phyloP scores from a whole-genome alignment of 2,113 vertebrate species.

The Pterocles gutturalis region DNA sequence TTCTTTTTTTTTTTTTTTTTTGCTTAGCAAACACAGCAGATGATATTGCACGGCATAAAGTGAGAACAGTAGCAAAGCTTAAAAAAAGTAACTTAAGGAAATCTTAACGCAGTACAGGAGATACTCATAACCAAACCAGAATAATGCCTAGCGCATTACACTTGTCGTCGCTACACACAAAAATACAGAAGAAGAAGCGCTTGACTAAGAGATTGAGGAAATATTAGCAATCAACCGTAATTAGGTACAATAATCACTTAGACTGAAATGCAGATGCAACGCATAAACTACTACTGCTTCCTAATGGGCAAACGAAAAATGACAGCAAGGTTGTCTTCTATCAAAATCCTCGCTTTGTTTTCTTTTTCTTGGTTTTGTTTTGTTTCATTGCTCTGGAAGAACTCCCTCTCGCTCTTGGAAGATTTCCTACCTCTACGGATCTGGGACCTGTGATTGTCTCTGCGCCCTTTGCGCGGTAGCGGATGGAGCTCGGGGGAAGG shows the following conservation, averaged over 20 bases:
- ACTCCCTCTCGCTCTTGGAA: slow-evolving; percentile 79
- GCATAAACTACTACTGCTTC: slow-evolving; percentile 82
- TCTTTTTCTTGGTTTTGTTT: not conserved
- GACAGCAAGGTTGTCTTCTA: slow-evolving; percentile 75
- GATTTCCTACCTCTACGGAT: slow-evolving; percentile 80
- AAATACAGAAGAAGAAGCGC: slow-evolving; percentile 83
- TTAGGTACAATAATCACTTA: slow-evolving; percentile 80
- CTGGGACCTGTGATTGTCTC: slow-evolving; percentile 94
- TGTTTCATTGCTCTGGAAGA: slow-evolving; percentile 82
- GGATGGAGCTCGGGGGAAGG: not conserved
- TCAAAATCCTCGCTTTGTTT: slow-evolving; percentile 81
- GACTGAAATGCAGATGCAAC: slow-evolving; percentile 84
- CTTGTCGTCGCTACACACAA: slow-evolving; percentile 75
- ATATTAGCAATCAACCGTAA: slow-evolving; percentile 77
- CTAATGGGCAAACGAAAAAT: slow-evolving; percentile 77
- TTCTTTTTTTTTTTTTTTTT: slow-evolving; percentile 79
- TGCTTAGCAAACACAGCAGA: slow-evolving; percentile 97
- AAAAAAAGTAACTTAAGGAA: slow-evolving; percentile 77
- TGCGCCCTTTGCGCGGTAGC: slow-evolving; percentile 82
- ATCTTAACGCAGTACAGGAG: slow-evolving; percentile 85
- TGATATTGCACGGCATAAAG: slow-evolving; percentile 98
- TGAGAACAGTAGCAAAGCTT: slow-evolving; percentile 91
- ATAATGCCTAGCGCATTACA: slow-evolving; percentile 83
- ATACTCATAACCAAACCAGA: slow-evolving; percentile 84
- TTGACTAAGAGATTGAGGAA: slow-evolving; percentile 78